Evolutionary conservation across 2,888 invertebrate genomes (phyloP), one percentile per base, ranked within the genome.

Genomic region (Yponomeuta sedellus): DNA sequence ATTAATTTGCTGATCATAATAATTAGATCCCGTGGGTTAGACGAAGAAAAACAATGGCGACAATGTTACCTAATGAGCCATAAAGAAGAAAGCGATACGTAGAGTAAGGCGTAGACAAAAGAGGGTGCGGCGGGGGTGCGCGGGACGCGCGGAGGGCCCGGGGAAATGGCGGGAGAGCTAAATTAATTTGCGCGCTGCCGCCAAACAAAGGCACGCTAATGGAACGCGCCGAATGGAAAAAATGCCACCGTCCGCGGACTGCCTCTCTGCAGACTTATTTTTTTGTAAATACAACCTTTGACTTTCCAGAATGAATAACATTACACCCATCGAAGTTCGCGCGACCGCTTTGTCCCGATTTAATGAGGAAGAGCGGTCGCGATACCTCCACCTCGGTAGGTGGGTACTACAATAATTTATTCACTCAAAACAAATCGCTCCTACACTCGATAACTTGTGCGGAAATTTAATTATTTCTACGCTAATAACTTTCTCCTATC

Each of bases 171-270:
- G 89, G 90, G 88, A 88, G 88, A 88, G 91, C 90, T 90, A 91
- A 90, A 91, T 91, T 90, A 91, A 91, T 91, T 90, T 91, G 91
- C 90, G 90, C 91, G 88, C 91, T 88, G 85, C 90, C 89, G 88
- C 91, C 91, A 91, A 91, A 91, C 91, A 91, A 91, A 90, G 91
- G 90, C 90, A 84, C 90, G 91, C 91, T 91, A 91, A 91, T 91
- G 91, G 91, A 91, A 91, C 89, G 88, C 90, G 90, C 85, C 90
- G 90, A 91, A 91, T 90, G 88, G 91, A 91, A 89, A 91, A 91
- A 91, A 91, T 91, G 91, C 91, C 91, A 90, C 90, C 91, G 91
- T 89, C 89, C 91, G 88, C 88, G 89, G 88, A 87, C 84, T 79
- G 84, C 82, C 88, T 89, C 88, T 88, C 84, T 79, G 84, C 81